phyloP scores from a whole-genome alignment of 1,140 invertebrate species.

The Scaptomyza graminum region DNA sequence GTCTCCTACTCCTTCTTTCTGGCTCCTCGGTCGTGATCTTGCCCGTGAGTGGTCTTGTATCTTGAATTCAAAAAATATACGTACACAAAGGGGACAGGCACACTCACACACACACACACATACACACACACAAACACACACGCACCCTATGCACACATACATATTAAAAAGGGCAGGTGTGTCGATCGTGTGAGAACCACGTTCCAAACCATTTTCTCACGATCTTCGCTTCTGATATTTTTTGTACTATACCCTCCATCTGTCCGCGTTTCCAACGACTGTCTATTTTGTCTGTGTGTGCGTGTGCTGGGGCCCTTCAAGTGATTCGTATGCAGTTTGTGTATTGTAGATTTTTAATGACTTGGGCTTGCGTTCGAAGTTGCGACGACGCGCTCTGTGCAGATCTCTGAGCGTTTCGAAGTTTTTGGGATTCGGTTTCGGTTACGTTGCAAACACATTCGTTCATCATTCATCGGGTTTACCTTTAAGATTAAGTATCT shows the following conservation, averaged over 20 bases:
- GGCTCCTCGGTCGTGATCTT: conserved; percentile 75
- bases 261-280: background rate
- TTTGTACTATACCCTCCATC: conserved; percentile 48
- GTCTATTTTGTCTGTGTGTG: conserved; percentile 29
- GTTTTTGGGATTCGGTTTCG: conserved; percentile 60
- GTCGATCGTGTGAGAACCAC: conserved; percentile 84
- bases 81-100: conserved; percentile 44
- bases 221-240: conserved; percentile 83
- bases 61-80: conserved; percentile 69
- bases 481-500: conserved; percentile 80
- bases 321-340: conserved; percentile 81
- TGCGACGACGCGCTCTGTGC: conserved; percentile 19
- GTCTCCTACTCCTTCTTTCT: conserved; percentile 30
- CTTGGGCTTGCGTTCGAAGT: conserved; percentile 76
- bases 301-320: conserved; percentile 55
- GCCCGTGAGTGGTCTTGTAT: conserved; percentile 83
- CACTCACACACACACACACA: conserved; percentile 51
- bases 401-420: conserved; percentile 38
- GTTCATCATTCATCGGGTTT: conserved; percentile 80
- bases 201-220: conserved; percentile 84
- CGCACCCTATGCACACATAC: conserved; percentile 26
- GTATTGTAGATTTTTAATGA: conserved; percentile 81
- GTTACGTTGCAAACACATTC: conserved; percentile 61
- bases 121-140: conserved; percentile 19
- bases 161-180: conserved; percentile 83